phyloP scores from a whole-genome alignment of 2,888 invertebrate genomes.

The Chrysina gloriosa region DNA sequence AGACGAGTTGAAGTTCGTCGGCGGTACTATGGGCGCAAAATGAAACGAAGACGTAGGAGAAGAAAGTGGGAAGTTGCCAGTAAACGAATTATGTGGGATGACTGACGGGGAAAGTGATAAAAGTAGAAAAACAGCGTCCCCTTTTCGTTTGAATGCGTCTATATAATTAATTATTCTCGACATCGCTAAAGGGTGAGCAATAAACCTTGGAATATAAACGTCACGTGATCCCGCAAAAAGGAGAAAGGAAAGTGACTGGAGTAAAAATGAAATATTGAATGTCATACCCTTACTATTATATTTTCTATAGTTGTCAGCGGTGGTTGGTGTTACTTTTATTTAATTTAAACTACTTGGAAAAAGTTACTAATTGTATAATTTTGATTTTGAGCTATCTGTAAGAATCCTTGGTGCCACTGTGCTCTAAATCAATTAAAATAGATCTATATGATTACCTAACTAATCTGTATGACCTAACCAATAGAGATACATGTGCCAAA shows the following conservation, averaged over 20 bases:
- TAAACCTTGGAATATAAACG: constrained; percentile 21
- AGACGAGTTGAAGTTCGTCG: constrained; percentile 47
- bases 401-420: too few species aligned
- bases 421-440: too few species aligned
- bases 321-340: too few species aligned
- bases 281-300: neutral
- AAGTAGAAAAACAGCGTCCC: constrained; percentile 35
- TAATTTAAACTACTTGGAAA: too few species aligned
- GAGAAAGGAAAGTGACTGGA: neutral
- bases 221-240: constrained; percentile 14
- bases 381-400: too few species aligned
- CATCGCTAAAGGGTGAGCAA: constrained; percentile 17
- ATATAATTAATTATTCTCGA: constrained; percentile 33
- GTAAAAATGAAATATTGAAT: constrained; percentile 18
- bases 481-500: too few species aligned
- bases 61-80: constrained; percentile 49
- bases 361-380: too few species aligned
- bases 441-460: too few species aligned
- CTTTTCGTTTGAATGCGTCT: constrained; percentile 34
- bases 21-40: constrained; percentile 45
- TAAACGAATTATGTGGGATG: constrained; percentile 49
- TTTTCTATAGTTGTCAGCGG: neutral
- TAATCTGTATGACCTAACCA: too few species aligned
- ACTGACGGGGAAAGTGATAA: constrained; percentile 46
- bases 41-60: constrained; percentile 44